Conservation (phyloP, 2,888 invertebrate genomes). For the Synergus itoensis region DNA sequence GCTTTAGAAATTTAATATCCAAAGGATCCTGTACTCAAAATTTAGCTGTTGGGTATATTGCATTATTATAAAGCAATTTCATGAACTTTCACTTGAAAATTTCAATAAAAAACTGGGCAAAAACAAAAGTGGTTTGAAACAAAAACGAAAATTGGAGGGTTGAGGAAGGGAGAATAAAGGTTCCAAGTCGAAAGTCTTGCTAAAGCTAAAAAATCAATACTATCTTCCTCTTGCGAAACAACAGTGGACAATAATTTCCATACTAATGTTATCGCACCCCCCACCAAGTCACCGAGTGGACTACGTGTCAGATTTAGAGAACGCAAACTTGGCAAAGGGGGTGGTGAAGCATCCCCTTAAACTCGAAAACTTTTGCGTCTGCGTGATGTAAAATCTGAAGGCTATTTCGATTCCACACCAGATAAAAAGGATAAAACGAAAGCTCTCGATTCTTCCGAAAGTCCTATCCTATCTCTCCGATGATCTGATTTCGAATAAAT, state of each 20-base stretch:
- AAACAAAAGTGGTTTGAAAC: too few species aligned
- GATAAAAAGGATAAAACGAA: conserved; percentile 42
- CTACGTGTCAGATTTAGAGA: conserved; percentile 72
- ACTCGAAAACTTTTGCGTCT: conserved; percentile 46
- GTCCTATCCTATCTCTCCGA: conserved; percentile 51
- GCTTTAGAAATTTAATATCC: too few species aligned
- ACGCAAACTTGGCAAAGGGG: conserved; percentile 68
- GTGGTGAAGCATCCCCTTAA: conserved; percentile 51
- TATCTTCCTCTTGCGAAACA: conserved; percentile 12
- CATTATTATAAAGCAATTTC: too few species aligned
- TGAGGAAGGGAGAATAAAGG: background rate
- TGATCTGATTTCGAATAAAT: conserved; percentile 47
- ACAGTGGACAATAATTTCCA: conserved; percentile 67
- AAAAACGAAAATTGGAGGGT: background rate
- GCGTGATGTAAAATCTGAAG: conserved; percentile 1
- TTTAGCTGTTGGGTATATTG: too few species aligned
- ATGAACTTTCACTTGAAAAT: too few species aligned
- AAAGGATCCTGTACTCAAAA: too few species aligned
- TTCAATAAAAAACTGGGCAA: too few species aligned
- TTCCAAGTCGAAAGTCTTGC: background rate
- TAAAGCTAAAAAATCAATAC: conserved; percentile 4
- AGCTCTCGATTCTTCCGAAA: conserved; percentile 54
- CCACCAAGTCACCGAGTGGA: conserved; percentile 54
- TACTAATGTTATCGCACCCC: conserved; percentile 68
- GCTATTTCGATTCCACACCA: background rate